Evolutionary conservation across 2,888 invertebrate genomes (phyloP), one percentile per base, ranked within the genome.

Genomic region (Ectemnius cavifrons): DNA sequence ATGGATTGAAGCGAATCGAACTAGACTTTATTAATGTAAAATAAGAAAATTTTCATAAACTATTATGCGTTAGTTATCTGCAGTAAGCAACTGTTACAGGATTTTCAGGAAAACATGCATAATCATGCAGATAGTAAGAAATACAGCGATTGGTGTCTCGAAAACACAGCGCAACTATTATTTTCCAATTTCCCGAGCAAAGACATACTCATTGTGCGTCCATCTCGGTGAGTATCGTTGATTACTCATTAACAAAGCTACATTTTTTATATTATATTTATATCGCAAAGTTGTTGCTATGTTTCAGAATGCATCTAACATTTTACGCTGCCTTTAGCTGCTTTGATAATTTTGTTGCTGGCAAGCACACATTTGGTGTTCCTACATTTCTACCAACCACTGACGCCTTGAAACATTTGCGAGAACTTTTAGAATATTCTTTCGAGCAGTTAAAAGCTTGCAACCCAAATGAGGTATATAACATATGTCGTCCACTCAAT

Each of bases 321-420:
- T 96, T 96, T 27, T 45, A 64, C 28, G 78, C 71, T 18, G 75
- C 77, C 70, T 97, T 96, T 91, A 96, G 96, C 88, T 96, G 97
- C 88, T 98, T 94, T 89, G 95, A 96, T 90, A 97, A 98, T 92
- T 98, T 98, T 92, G 96, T 97, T 67, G 93, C 94, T 28, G 94
- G 95, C 84, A 73, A 78, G 37, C 8, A 37, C 47, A 94, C 94
- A 88, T 95, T 94, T 73, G 97, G 97, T n/a, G 94, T 95, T 18
- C 97, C 97, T 2, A 94, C 94, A 78, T 96, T 96, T 90, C 93
- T 93, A n/a, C 94, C 94, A 13, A 94, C 94, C 82, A 94, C 95
- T 89, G 93, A 93, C 84, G 95, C 96, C 4, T 92, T 97, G 76
- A 93, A 93, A 67, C 97, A 97, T 89, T 91, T 97, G 63, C 93